These are phyloP conservation scores for Melanaphis sacchari DNA, from an alignment of 1,140 invertebrate species.

Conservation along the genomic window DNA sequence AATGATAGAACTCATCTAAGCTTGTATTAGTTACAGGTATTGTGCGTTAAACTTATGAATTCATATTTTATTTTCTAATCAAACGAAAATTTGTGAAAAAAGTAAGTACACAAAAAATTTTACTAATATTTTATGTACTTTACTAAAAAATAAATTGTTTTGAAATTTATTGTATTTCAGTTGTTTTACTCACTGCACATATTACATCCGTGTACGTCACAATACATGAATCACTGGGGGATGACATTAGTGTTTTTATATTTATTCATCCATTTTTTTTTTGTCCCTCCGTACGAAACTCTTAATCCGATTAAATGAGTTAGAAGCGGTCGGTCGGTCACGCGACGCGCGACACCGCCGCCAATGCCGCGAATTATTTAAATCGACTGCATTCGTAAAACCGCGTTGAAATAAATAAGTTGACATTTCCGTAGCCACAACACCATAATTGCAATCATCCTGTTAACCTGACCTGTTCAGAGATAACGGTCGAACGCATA, in stretches of 20 bases:
- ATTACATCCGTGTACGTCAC: too few relatives aligned
- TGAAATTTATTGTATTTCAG: too few relatives aligned
- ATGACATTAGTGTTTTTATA: background rate
- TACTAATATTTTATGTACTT: background rate
- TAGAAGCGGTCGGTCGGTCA: constrained; percentile 36
- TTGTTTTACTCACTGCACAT: too few relatives aligned
- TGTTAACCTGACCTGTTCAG: background rate
- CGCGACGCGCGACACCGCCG: background rate
- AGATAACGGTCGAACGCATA: background rate
- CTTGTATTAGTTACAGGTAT: background rate
- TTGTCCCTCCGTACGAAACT: background rate
- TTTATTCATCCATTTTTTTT: background rate
- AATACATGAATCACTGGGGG: background rate
- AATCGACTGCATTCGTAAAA: background rate
- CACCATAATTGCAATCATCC: background rate
- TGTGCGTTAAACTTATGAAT: background rate
- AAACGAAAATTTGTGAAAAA: background rate
- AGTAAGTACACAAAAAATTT: background rate
- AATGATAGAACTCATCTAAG: too few relatives aligned
- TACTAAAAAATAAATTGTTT: background rate
- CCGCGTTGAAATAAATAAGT: background rate
- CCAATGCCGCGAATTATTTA: background rate
- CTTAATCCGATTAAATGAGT: constrained; percentile 45
- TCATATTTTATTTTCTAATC: background rate
- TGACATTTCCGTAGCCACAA: background rate